phyloP scores from a whole-genome alignment of 2,113 vertebrate species.

The Oncorhynchus nerka region DNA sequence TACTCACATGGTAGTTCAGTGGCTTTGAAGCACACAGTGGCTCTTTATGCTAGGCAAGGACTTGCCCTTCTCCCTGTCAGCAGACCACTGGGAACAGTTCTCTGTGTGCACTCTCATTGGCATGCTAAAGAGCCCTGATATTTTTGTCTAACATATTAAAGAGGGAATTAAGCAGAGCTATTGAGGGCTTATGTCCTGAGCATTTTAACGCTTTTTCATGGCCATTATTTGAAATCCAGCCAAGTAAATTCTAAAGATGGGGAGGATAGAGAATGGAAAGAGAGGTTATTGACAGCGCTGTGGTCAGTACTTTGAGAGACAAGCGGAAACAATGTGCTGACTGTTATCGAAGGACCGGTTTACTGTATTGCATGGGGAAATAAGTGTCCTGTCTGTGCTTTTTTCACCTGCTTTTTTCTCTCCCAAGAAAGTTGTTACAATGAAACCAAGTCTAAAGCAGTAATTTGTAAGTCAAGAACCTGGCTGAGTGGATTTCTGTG shows the following conservation, averaged over 20 bases:
- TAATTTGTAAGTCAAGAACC: constrained; percentile 77
- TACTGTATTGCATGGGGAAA: constrained; percentile 75
- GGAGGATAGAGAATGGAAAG: constrained; percentile 64
- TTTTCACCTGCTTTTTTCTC: constrained; percentile 47
- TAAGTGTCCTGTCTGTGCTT: constrained; percentile 75
- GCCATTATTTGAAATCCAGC: constrained; percentile 65
- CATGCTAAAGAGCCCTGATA: constrained; percentile 71
- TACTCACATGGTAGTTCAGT: constrained; percentile 25
- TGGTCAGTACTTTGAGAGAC: constrained; percentile 75
- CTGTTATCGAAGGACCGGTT: constrained; percentile 77
- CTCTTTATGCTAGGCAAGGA: constrained; percentile 59
- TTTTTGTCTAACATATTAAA: constrained; percentile 74
- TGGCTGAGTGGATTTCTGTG: constrained; percentile 57
- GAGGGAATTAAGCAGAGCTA: constrained; percentile 67
- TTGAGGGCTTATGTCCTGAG: constrained; percentile 70
- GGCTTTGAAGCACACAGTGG: constrained; percentile 47
- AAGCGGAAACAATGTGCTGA: constrained; percentile 79
- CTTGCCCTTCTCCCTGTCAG: constrained; percentile 46
- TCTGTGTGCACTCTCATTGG: constrained; percentile 66
- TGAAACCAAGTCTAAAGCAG: constrained; percentile 70
- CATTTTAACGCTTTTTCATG: constrained; percentile 60
- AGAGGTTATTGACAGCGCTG: constrained; percentile 72
- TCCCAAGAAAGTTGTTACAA: constrained; percentile 63
- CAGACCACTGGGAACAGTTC: constrained; percentile 34
- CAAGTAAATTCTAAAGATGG: constrained; percentile 70